A percentile compares a stretch with the other conserved stretches of the same genome.
phyloP scores from a whole-genome alignment of 2,888 invertebrate species.

The Cataglyphis livida region DNA sequence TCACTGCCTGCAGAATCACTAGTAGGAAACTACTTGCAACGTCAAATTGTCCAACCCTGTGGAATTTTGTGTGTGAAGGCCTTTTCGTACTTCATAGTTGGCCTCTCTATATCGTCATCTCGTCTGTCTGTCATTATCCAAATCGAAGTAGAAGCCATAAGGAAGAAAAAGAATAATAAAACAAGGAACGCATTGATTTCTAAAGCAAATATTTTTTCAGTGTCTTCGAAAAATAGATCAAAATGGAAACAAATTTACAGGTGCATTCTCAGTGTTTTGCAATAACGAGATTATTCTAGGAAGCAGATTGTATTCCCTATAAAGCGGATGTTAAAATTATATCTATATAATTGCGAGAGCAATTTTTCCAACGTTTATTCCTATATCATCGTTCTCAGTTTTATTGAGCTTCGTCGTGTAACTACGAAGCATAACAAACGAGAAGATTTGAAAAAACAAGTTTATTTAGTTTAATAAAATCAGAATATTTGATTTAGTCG shows the following conservation, averaged over 20 bases:
- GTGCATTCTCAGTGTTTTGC: not conserved
- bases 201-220: not conserved
- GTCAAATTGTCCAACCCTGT: too few species aligned
- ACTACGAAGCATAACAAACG: not conserved
- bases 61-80: too few species aligned
- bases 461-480: not conserved
- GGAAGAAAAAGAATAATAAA: conserved; percentile 6
- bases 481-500: not conserved
- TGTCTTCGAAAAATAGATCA: not conserved
- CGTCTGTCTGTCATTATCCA: too few species aligned
- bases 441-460: not conserved
- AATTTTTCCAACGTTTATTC: not conserved
- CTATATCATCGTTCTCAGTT: not conserved
- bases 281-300: conserved; percentile 20
- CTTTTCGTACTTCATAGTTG: too few species aligned
- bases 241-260: conserved; percentile 21
- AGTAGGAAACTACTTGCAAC: too few species aligned
- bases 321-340: not conserved
- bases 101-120: too few species aligned
- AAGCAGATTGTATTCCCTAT: not conserved
- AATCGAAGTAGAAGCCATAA: too few species aligned
- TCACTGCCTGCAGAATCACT: too few species aligned
- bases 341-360: not conserved
- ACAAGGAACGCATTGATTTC: not conserved
- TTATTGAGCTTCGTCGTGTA: not conserved